Evolutionary conservation across 2,113 vertebrate species (phyloP).

Genomic region (Dasypus novemcinctus): DNA sequence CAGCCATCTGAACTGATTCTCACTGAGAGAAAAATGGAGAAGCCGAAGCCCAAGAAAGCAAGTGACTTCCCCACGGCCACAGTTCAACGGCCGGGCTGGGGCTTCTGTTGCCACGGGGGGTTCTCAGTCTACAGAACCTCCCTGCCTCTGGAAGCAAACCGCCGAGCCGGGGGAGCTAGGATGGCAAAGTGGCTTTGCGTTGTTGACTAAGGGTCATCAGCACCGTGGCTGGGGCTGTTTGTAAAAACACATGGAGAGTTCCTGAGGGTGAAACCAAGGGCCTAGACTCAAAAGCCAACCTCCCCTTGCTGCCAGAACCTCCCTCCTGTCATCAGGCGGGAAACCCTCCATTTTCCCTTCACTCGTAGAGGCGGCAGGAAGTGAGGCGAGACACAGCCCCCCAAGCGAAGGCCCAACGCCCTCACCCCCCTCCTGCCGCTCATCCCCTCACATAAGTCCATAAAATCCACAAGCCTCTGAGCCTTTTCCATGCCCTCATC

Average conservation of each 20-base stretch:
- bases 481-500: not conserved
- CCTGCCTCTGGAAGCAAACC: not conserved
- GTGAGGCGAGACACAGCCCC: not conserved
- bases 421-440: not conserved
- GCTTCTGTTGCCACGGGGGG: not conserved
- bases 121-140: not conserved
- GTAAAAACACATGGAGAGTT: not conserved
- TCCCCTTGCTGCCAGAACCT: not conserved
- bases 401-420: fast-evolving
- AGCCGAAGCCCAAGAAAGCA: not conserved
- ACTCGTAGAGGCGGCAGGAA: not conserved
- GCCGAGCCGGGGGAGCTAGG: not conserved
- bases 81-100: not conserved
- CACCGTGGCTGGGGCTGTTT: not conserved
- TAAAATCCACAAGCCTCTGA: not conserved
- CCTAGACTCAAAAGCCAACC: not conserved
- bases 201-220: not conserved
- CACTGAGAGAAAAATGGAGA: not conserved
- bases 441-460: not conserved
- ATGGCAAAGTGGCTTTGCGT: not conserved
- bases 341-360: not conserved
- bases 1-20: not conserved
- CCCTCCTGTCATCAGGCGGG: not conserved
- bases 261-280: fast-evolving
- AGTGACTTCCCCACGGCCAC: not conserved